Percentiles rank a stretch among this genome's conserved stretches.
Conservation (phyloP, 1,140 invertebrate genomes). For the Brachionus manjavacas region DNA sequence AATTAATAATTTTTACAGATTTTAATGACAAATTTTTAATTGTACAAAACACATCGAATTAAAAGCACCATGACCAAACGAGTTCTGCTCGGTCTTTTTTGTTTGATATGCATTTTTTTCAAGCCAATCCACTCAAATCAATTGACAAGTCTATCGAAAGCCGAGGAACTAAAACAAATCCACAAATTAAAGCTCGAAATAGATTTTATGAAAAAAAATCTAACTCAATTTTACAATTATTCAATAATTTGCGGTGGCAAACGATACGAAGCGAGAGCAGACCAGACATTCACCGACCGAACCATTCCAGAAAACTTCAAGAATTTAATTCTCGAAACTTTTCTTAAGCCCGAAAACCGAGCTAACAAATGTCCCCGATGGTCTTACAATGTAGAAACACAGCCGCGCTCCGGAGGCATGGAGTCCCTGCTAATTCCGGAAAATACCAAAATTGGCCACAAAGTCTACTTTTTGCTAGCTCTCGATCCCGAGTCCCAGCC, state of each 20-base stretch:
- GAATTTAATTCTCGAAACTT: neutral
- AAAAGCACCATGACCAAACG: neutral
- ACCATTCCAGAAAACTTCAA: conserved; percentile 11
- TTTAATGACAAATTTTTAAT: conserved; percentile 7
- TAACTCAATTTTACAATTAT: conserved; percentile 39
- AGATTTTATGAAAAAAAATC: conserved; percentile 14
- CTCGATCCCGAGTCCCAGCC: conserved; percentile 27
- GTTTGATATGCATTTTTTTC: neutral
- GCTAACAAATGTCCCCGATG: conserved; percentile 24
- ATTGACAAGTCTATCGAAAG: conserved; percentile 8
- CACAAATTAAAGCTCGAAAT: conserved; percentile 32
- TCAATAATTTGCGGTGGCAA: conserved; percentile 33
- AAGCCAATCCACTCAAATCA: neutral
- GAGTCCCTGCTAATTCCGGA: neutral
- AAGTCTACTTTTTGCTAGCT: conserved; percentile 2
- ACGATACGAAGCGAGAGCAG: conserved; percentile 6
- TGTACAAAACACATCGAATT: neutral
- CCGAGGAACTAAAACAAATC: conserved; percentile 16
- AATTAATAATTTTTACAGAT: neutral
- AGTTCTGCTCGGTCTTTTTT: neutral
- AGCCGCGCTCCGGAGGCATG: neutral
- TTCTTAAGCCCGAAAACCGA: neutral
- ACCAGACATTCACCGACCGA: conserved; percentile 10
- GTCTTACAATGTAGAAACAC: conserved; percentile 28
- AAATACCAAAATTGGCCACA: neutral